These are phyloP conservation scores for Myotis planiceps DNA, from an alignment of 2,797 vertebrate genomes.

Conservation along the genomic window DNA sequence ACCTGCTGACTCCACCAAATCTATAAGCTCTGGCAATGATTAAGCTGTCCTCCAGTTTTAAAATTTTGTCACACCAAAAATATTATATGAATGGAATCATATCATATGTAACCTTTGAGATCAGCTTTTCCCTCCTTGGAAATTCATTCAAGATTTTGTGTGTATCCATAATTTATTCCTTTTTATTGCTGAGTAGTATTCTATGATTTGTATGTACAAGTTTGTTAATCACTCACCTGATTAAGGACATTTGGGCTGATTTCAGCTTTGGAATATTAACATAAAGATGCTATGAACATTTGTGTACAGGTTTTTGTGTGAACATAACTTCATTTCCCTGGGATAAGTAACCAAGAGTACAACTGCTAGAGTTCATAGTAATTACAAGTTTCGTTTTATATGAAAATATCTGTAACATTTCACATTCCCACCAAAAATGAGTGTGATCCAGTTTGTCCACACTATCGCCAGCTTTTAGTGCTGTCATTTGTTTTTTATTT, in stretches of 20 bases:
- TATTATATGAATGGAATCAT: constrained; percentile 8
- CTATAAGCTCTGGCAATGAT: background rate
- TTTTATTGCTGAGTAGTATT: too few species aligned
- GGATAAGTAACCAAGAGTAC: background rate
- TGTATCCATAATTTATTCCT: too few species aligned
- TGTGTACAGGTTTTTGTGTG: background rate
- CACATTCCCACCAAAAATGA: background rate
- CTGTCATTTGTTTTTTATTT: background rate
- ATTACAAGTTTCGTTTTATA: background rate
- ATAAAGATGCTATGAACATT: background rate
- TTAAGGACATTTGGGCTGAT: background rate
- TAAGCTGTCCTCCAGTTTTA: background rate
- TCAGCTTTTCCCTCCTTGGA: background rate
- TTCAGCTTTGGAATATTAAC: constrained; percentile 33
- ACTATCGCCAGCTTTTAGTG: background rate
- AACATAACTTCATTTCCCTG: background rate
- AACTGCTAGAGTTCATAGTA: background rate
- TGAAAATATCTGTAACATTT: background rate
- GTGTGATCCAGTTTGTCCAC: background rate
- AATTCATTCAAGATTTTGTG: too few species aligned
- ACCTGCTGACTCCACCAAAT: background rate
- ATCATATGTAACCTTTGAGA: background rate
- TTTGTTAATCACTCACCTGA: too few species aligned
- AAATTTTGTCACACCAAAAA: background rate
- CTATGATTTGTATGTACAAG: too few species aligned